Percentiles rank a stretch among this genome's conserved stretches.
Conservation (phyloP, 1,140 invertebrate genomes). For the Conopomorpha cramerella region DNA sequence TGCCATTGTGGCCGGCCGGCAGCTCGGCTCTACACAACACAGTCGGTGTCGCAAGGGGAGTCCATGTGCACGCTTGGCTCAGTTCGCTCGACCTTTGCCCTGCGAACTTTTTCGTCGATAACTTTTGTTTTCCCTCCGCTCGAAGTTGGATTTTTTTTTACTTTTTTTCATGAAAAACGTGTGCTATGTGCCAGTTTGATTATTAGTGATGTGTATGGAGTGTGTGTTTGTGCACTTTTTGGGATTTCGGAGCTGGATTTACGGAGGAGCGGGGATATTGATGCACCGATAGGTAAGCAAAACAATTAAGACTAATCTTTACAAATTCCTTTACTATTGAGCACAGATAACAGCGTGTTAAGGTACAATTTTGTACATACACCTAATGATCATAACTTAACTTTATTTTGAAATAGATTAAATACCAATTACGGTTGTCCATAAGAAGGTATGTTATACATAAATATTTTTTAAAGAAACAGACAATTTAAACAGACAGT, state of each 20-base stretch:
- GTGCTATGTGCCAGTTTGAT: constrained; percentile 15
- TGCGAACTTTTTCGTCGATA: constrained; percentile 46
- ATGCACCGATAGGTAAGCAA: too few relatives aligned
- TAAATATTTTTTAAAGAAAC: too few relatives aligned
- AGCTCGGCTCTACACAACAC: constrained; percentile 11
- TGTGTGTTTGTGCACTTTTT: constrained; percentile 14
- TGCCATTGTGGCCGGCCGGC: constrained; percentile 20
- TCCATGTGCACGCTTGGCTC: constrained; percentile 17
- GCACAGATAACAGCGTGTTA: too few relatives aligned
- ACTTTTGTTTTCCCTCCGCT: constrained; percentile 41
- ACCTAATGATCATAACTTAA: too few relatives aligned
- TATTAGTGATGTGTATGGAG: constrained; percentile 6
- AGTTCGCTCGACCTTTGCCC: constrained; percentile 7
- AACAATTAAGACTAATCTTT: too few relatives aligned
- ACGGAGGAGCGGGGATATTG: too few relatives aligned
- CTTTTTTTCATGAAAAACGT: constrained; percentile 3
- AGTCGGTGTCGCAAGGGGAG: constrained; percentile 25
- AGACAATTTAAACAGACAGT: too few relatives aligned
- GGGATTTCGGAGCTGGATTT: constrained; percentile 7
- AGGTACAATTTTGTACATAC: too few relatives aligned
- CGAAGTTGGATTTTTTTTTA: constrained; percentile 19
- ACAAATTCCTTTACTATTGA: too few relatives aligned
- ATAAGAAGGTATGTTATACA: too few relatives aligned
- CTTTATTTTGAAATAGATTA: too few relatives aligned
- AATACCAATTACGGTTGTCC: too few relatives aligned